Conservation (phyloP, 2,888 invertebrate genomes). For the Drosophila sordidula region DNA sequence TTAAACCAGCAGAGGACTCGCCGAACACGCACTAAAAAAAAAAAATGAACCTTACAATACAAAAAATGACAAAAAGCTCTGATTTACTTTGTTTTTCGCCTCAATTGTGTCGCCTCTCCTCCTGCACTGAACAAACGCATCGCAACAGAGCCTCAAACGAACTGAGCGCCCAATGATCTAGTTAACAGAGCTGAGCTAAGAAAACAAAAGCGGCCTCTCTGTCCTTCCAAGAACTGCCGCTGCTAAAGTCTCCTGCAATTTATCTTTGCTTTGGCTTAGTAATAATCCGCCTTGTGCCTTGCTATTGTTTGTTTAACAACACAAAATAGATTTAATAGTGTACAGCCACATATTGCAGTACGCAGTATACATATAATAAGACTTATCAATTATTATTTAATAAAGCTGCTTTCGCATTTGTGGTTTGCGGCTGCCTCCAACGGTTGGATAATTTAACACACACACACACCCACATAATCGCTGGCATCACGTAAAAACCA, state of each 20-base stretch:
- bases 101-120: not conserved
- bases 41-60: not conserved
- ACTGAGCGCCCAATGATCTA: not conserved
- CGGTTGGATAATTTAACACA: not conserved
- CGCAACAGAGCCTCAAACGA: not conserved
- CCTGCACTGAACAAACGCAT: not conserved
- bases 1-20: no score
- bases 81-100: no score
- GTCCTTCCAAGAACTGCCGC: no score
- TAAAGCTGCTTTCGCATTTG: conserved; percentile 3
- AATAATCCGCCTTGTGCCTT: not conserved
- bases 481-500: not conserved
- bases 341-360: not conserved
- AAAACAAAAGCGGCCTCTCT: no score
- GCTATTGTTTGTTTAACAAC: conserved; percentile 2
- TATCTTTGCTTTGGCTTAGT: not conserved
- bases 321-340: not conserved
- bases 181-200: not conserved
- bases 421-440: not conserved
- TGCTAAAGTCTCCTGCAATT: no score
- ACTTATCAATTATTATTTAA: conserved; percentile 1
- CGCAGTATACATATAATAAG: not conserved
- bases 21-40: not conserved
- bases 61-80: no score
- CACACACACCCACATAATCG: not conserved